A percentile compares a stretch with the other conserved stretches of the same genome.
These are phyloP conservation scores for Papilio machaon DNA, from an alignment of 1,140 invertebrate species.

Conservation along the genomic window DNA sequence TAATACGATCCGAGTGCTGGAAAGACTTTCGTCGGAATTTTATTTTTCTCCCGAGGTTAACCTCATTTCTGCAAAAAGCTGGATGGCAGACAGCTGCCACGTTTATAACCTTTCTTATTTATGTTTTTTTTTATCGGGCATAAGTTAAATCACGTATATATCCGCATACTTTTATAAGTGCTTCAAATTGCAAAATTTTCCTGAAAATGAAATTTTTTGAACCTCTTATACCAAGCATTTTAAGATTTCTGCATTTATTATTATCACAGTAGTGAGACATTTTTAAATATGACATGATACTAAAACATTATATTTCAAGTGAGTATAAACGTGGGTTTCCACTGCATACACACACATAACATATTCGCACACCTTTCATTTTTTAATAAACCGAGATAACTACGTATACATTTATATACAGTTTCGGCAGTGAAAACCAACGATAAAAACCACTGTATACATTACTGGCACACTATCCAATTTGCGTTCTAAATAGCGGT, in stretches of 20 bases:
- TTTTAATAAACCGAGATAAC: too few species aligned
- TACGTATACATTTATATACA: too few species aligned
- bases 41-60: conserved; percentile 26
- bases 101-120: neutral
- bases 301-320: too few species aligned
- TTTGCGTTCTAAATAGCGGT: neutral
- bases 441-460: neutral
- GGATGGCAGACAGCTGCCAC: neutral
- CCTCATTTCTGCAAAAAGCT: neutral
- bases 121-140: neutral
- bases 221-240: too few species aligned
- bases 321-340: too few species aligned
- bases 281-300: too few species aligned
- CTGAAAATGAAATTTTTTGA: too few species aligned
- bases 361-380: too few species aligned
- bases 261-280: too few species aligned
- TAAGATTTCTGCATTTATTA: too few species aligned
- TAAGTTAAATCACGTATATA: neutral
- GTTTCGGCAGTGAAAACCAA: too few species aligned
- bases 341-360: too few species aligned
- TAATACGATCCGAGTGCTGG: conserved; percentile 1
- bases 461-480: neutral
- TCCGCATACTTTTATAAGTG: neutral
- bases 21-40: neutral
- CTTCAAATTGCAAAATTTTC: neutral